Base-by-base conservation (phyloP, 2,797 vertebrate species). In the Tinamus major region DNA sequence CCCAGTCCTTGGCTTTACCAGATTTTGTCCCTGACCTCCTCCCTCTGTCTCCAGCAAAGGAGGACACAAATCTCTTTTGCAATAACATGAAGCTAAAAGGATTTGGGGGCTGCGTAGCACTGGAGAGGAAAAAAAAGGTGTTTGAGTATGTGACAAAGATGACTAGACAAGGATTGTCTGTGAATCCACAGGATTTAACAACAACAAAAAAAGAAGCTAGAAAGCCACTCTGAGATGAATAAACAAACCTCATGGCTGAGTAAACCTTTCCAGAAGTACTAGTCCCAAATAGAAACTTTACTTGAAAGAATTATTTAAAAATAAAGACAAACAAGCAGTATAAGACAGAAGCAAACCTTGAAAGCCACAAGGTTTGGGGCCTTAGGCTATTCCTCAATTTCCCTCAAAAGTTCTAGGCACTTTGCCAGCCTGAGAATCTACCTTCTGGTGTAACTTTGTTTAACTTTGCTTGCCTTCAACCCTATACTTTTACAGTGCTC, bases 331-430 rank as follows among this genome's bases (percentile, higher is more conserved):
- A 85, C 61, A 94, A 94, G 37, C 6, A 0, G 24, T 35, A 42
- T n/a, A 86, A 95, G 58, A 59, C 33, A 86, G 89, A 77, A 94
- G 46, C 46, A 95, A 96, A 83, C 83, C 91, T 96, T 93, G 93
- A 95, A 96, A 96, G 87, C 75, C 92, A 90, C 83, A 71, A 93
- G 93, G 80, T 88, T 88, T 90, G 64, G 58, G 85, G 83, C 96
- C 96, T 90, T 89, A 91, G 93, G 95, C 95, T 93, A 91, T 95
- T 95, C 94, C 92, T 96, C 93, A 92, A 92, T 92, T 94, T 93
- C 89, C 93, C 87, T 95, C 91, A 92, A 92, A 96, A 93, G 85
- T 92, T 93, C 93, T 84, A 92, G 96, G 94, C 92, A 85, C 71
- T 94, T 62, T 92, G 93, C 96, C 93, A 96, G 87, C 37, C 9